Conservation (phyloP, 2,888 invertebrate genomes). For the Euspilapteryx auroguttella region DNA sequence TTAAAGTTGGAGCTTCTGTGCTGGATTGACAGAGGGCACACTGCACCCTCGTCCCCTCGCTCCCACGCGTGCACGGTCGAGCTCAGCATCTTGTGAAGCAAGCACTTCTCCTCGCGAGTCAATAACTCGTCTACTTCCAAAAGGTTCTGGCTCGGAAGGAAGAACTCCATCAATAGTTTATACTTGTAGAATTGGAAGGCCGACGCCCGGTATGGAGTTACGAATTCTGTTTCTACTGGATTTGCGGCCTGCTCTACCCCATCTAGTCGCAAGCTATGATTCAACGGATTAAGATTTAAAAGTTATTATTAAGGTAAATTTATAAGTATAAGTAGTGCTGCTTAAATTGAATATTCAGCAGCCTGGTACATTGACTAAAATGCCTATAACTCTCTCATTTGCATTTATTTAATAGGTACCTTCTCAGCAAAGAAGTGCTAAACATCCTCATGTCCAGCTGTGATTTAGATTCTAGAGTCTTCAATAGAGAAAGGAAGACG, state of each 20-base stretch:
- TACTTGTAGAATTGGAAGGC: slow-evolving; percentile 63
- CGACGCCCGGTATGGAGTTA: slow-evolving; percentile 60
- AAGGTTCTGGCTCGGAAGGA: slow-evolving; percentile 53
- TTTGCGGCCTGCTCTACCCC: slow-evolving; percentile 57
- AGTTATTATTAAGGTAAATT: too few relatives aligned
- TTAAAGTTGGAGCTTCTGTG: too few relatives aligned
- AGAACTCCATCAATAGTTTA: slow-evolving; percentile 59
- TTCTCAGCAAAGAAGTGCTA: slow-evolving; percentile 57
- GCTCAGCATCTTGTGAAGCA: slow-evolving; percentile 61
- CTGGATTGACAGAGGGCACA: slow-evolving; percentile 46
- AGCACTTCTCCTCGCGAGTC: slow-evolving; percentile 41
- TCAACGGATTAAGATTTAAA: too few relatives aligned
- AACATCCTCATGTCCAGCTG: slow-evolving; percentile 58
- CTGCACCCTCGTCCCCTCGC: slow-evolving; percentile 59
- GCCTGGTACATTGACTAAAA: too few relatives aligned
- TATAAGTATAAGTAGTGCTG: too few relatives aligned
- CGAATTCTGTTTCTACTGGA: slow-evolving; percentile 39
- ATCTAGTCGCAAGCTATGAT: slow-evolving; percentile 64
- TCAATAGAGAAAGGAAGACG: slow-evolving; percentile 61
- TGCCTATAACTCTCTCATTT: too few relatives aligned
- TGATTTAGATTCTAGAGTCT: slow-evolving; percentile 60
- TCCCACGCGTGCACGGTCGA: slow-evolving; percentile 60
- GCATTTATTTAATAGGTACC: too few relatives aligned
- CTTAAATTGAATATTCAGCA: too few relatives aligned
- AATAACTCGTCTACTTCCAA: slow-evolving; percentile 32